phyloP scores from a whole-genome alignment of 2,888 invertebrate species.

The Drosophila aldrichi region DNA sequence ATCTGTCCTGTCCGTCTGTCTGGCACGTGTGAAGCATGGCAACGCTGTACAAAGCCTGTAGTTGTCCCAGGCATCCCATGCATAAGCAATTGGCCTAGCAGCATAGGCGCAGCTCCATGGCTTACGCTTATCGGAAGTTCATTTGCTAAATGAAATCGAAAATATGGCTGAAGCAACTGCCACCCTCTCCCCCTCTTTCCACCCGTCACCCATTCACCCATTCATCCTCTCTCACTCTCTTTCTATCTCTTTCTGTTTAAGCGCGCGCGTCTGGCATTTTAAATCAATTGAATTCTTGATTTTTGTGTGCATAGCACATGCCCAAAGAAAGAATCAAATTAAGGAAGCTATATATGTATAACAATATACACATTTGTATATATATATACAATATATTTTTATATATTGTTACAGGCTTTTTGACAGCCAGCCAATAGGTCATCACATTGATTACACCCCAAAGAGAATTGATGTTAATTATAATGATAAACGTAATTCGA shows the following conservation, averaged over 20 bases:
- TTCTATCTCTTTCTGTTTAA: not conserved
- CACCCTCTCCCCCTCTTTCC: too few species aligned
- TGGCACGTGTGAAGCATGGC: constrained; percentile 67
- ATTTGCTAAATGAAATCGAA: constrained; percentile 68
- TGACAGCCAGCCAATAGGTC: constrained; percentile 10
- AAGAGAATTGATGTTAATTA: constrained; percentile 20
- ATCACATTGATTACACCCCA: not conserved
- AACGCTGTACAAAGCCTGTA: constrained; percentile 33
- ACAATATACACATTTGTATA: not conserved
- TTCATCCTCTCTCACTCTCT: too few species aligned
- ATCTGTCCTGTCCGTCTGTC: constrained; percentile 13
- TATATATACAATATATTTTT: not conserved
- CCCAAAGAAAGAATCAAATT: constrained; percentile 17
- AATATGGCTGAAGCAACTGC: constrained; percentile 88
- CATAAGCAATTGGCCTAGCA: constrained; percentile 53
- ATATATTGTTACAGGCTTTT: not conserved
- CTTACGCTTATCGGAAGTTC: constrained; percentile 61
- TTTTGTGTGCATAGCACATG: constrained; percentile 21
- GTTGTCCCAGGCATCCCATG: constrained; percentile 36
- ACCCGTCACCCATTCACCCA: too few species aligned
- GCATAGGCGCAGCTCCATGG: constrained; percentile 9
- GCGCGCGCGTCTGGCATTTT: constrained; percentile 81
- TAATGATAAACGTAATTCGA: constrained; percentile 19
- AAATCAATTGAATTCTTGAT: constrained; percentile 34
- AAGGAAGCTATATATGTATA: constrained; percentile 16